Evolutionary conservation across 2,113 vertebrate species (phyloP).

Genomic region (Dolichotis patagonum): DNA sequence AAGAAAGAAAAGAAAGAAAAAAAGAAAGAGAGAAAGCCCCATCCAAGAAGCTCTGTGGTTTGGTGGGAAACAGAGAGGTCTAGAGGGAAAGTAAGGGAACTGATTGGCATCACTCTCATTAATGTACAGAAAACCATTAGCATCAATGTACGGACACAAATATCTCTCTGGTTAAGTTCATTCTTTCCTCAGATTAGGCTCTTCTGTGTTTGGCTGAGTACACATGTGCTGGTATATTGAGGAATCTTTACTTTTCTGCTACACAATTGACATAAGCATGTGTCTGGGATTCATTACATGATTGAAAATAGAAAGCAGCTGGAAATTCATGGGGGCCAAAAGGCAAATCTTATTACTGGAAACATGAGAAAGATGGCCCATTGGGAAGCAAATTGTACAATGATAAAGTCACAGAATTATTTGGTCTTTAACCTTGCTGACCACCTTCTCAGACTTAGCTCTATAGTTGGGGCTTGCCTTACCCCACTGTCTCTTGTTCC

Average conservation of each 20-base stretch:
- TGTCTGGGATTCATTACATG: slow-evolving; percentile 56
- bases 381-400: slow-evolving; percentile 37
- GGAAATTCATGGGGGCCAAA: slow-evolving; percentile 57
- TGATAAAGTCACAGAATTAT: slow-evolving; percentile 64
- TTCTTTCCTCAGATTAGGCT: slow-evolving; percentile 42
- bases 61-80: background rate
- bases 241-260: slow-evolving; percentile 2
- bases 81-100: background rate
- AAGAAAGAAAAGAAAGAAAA: background rate
- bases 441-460: background rate
- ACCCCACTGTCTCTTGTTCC: background rate
- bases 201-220: background rate
- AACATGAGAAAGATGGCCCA: slow-evolving; percentile 51
- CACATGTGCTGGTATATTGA: background rate
- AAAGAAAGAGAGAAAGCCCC: background rate
- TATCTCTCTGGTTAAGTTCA: slow-evolving; percentile 43
- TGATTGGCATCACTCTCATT: slow-evolving; percentile 45
- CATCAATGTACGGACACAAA: slow-evolving; percentile 37
- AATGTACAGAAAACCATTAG: slow-evolving; percentile 55
- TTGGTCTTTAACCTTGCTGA: slow-evolving; percentile 23
- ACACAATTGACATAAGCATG: background rate
- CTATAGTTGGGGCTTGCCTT: background rate
- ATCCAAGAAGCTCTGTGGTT: background rate
- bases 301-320: slow-evolving; percentile 68
- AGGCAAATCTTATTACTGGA: slow-evolving; percentile 56